Percentiles rank a stretch among this genome's conserved stretches.
phyloP scores from a whole-genome alignment of 2,888 invertebrate species.

The Dorcus parallelipipedus region DNA sequence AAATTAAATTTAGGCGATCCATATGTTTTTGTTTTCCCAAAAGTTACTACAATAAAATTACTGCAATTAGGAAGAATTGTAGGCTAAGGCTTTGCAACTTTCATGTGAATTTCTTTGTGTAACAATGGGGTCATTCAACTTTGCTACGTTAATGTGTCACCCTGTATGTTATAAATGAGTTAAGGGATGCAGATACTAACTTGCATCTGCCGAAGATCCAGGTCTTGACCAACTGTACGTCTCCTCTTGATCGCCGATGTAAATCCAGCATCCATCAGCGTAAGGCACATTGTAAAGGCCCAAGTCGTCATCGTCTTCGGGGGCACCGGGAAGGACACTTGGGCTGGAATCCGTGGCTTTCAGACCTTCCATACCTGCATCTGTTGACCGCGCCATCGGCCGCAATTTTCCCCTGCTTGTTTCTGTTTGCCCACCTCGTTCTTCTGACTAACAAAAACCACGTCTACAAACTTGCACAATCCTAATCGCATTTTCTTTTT shows the following conservation, averaged over 20 bases:
- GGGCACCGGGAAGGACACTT: conserved; percentile 52
- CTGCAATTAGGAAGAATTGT: too few species aligned
- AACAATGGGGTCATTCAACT: too few species aligned
- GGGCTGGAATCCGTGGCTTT: conserved; percentile 64
- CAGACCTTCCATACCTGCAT: conserved; percentile 66
- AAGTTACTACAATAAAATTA: too few species aligned
- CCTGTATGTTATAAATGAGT: too few species aligned
- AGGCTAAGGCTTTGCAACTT: too few species aligned
- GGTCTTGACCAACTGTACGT: conserved; percentile 61
- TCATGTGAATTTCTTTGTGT: too few species aligned
- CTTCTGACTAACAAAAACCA: conserved; percentile 59
- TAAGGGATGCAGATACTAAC: too few species aligned
- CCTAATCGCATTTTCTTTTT: too few species aligned
- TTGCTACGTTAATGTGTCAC: too few species aligned
- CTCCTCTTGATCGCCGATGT: conserved; percentile 71
- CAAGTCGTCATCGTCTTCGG: conserved; percentile 63
- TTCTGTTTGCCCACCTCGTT: conserved; percentile 66
- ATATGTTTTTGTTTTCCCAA: too few species aligned
- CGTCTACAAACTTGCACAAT: not conserved
- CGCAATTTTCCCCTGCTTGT: conserved; percentile 52
- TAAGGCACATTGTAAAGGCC: conserved; percentile 76
- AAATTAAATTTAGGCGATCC: too few species aligned
- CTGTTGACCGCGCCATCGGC: conserved; percentile 67
- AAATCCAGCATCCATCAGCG: conserved; percentile 69
- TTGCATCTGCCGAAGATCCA: conserved; percentile 31